Conservation (phyloP, 35 echinoderm and acorn worm genomes). For the Ophioderma brevispina region DNA sequence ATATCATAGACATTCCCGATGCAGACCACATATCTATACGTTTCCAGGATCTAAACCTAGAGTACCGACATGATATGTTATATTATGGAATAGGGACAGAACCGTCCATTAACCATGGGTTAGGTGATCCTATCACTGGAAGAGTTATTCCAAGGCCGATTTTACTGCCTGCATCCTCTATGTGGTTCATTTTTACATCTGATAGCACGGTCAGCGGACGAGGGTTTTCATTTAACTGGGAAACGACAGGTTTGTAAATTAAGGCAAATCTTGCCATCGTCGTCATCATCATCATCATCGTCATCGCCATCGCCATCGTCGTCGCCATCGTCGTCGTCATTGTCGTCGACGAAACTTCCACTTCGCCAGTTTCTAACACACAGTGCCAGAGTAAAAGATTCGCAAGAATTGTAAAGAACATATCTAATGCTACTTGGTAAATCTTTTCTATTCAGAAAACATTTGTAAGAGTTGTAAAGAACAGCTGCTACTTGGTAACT, state of each 20-base stretch:
- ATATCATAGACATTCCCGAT: not conserved
- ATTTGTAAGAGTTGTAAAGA: too few species aligned
- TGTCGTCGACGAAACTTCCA: too few species aligned
- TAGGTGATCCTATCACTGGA: not conserved
- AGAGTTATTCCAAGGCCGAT: not conserved
- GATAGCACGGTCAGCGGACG: not conserved
- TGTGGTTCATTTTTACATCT: not conserved
- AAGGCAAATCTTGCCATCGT: too few species aligned
- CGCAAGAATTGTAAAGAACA: too few species aligned
- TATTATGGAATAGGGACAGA: not conserved
- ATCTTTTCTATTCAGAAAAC: too few species aligned
- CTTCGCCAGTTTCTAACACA: too few species aligned
- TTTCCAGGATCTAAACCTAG: not conserved
- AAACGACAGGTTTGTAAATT: not conserved
- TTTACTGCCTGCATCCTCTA: not conserved
- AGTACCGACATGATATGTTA: not conserved
- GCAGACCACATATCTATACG: not conserved
- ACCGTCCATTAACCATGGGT: not conserved
- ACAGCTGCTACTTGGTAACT: too few species aligned
- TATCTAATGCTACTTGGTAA: too few species aligned
- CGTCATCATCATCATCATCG: too few species aligned
- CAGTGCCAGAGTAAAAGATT: too few species aligned
- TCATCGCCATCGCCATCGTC: too few species aligned
- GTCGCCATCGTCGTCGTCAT: too few species aligned
- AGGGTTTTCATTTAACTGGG: not conserved